These are phyloP conservation scores for Meliscaeva auricollis DNA, from an alignment of 2,888 invertebrate species.

Conservation along the genomic window DNA sequence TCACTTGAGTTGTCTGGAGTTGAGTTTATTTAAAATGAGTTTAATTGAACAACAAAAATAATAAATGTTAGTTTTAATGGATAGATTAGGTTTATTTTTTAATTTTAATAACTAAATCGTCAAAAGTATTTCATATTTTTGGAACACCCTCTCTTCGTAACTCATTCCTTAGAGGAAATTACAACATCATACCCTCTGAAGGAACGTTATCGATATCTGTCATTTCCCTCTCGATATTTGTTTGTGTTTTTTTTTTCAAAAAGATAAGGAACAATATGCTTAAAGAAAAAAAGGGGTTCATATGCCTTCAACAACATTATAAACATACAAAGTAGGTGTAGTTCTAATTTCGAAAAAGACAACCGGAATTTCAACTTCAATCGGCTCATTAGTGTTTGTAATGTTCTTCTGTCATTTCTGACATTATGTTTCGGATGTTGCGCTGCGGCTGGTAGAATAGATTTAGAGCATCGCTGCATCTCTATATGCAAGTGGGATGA, in stretches of 20 bases:
- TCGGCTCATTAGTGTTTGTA: constrained; percentile 70
- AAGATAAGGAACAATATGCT: neutral
- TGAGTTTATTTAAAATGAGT: too few relatives aligned
- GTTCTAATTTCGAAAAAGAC: neutral
- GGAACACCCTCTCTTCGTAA: too few relatives aligned
- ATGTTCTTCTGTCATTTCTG: constrained; percentile 64
- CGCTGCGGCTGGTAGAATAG: constrained; percentile 1
- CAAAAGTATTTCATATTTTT: too few relatives aligned
- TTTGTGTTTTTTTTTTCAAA: neutral
- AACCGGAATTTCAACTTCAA: constrained; percentile 72
- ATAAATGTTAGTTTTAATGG: too few relatives aligned
- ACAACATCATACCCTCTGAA: too few relatives aligned
- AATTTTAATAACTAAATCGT: too few relatives aligned
- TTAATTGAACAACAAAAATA: too few relatives aligned
- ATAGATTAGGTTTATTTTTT: too few relatives aligned
- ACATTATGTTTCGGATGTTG: constrained; percentile 28
- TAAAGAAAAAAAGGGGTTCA: constrained; percentile 42
- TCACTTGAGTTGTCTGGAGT: too few relatives aligned
- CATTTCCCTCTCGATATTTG: constrained; percentile 17
- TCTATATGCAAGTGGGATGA: constrained; percentile 31
- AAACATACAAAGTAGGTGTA: neutral
- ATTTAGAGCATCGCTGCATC: neutral
- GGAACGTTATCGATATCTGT: constrained; percentile 52
- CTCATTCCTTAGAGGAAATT: too few relatives aligned
- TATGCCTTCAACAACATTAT: neutral